Conservation (phyloP, 2,797 vertebrate genomes). For the Orestias chungarensis region DNA sequence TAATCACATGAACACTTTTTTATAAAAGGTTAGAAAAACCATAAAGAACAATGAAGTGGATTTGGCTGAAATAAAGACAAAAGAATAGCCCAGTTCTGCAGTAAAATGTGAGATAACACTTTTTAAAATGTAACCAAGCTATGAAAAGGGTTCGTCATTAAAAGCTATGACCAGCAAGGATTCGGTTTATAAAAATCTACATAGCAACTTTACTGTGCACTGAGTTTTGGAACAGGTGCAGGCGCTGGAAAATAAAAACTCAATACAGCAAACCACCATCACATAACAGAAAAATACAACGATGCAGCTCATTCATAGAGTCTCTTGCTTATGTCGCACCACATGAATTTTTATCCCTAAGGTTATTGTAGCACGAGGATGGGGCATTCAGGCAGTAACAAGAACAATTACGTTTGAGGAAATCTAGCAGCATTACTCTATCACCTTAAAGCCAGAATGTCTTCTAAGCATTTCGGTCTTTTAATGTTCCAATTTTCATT, state of each 20-base stretch:
- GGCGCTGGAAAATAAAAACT: constrained; percentile 42
- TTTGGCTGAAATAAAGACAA: constrained; percentile 19
- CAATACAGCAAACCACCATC: constrained; percentile 38
- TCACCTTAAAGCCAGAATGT: not conserved
- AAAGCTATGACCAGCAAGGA: constrained; percentile 60
- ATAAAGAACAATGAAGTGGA: constrained; percentile 23
- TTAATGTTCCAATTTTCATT: not conserved
- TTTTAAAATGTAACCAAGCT: constrained; percentile 40
- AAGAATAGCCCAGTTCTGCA: constrained; percentile 30
- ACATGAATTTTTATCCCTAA: not conserved
- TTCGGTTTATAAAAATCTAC: constrained; percentile 61
- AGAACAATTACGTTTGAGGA: not conserved
- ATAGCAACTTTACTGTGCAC: constrained; percentile 55
- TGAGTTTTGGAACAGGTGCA: constrained; percentile 41
- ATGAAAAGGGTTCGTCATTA: constrained; percentile 56
- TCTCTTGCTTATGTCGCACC: not conserved
- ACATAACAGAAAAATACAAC: not conserved
- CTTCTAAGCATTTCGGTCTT: not conserved
- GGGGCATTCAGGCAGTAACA: too few relatives aligned
- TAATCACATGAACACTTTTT: constrained; percentile 51
- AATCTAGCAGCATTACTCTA: not conserved
- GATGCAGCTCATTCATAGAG: constrained; percentile 26
- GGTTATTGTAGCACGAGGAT: too few relatives aligned
- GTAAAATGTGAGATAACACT: constrained; percentile 39
- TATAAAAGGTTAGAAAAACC: constrained; percentile 37